Evolutionary conservation across 2,113 vertebrate genomes (phyloP).

Genomic region (Stigmatopora argus): DNA sequence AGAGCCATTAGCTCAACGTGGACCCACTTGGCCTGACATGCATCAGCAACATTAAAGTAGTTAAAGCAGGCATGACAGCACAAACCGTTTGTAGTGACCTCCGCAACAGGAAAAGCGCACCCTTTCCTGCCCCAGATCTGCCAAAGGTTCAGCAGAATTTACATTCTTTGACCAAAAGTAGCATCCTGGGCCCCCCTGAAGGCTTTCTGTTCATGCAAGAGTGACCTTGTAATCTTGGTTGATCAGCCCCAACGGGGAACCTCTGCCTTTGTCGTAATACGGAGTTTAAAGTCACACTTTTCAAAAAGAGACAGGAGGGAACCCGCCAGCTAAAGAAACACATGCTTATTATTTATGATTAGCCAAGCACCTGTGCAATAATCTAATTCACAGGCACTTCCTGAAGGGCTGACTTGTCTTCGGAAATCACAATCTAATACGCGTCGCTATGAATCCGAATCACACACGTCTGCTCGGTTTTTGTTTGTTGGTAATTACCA

Average conservation of each 20-base stretch:
- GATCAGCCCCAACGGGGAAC: conserved; percentile 28
- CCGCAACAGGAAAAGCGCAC: conserved; percentile 65
- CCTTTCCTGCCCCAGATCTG: conserved; percentile 64
- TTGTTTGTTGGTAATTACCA: background rate
- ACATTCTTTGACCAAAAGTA: conserved; percentile 46
- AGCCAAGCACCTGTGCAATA: conserved; percentile 35
- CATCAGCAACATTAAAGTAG: conserved; percentile 46
- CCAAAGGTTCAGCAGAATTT: conserved; percentile 52
- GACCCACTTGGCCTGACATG: conserved; percentile 54
- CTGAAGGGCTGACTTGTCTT: conserved; percentile 2
- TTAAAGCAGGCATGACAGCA: conserved; percentile 34
- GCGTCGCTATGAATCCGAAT: conserved; percentile 9
- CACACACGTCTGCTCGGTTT: background rate
- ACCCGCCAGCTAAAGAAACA: conserved; percentile 12
- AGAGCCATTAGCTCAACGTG: conserved; percentile 61
- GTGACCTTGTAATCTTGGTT: conserved; percentile 11
- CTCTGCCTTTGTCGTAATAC: conserved; percentile 21
- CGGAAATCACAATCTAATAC: background rate
- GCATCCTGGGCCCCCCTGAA: conserved; percentile 19
- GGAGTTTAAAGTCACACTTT: conserved; percentile 28
- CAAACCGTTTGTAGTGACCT: conserved; percentile 37
- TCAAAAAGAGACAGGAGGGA: conserved; percentile 27
- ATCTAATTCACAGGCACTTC: conserved; percentile 44
- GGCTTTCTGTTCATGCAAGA: conserved; percentile 14
- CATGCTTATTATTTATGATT: conserved; percentile 12